Base-by-base conservation (phyloP, 2,797 vertebrate genomes). In the Artibeus lituratus region DNA sequence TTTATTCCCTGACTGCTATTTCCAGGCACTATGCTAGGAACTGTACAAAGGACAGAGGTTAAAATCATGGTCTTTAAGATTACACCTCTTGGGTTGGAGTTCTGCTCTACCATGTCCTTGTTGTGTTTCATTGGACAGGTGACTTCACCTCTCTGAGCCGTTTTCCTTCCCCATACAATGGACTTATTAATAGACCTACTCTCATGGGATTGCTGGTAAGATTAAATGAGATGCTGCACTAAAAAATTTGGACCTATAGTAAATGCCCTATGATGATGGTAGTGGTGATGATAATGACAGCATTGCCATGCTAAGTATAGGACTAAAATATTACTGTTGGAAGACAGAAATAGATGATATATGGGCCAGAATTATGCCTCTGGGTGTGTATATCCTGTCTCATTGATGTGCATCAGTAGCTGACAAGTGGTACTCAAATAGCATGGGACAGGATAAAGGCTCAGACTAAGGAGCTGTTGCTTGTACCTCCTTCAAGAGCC, bases 321-420 rank as follows among this genome's bases (percentile, higher is more conserved):
- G 80, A 95, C 94, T 10, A 91, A 96, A 94, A 82, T 81, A 90
- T 72, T 84, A 21, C 86, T n/a, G n/a, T 78, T n/a, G 35, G 47
- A 18, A 96, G 74, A 77, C 81, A 62, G n/a, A 90, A 42, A 49
- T 2, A 37, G 44, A 11, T 7, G 39, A 32, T 24, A 2, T 21
- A 4, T 12, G 59, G 32, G 42, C 82, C 90, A 37, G 29, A 24
- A 7, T 7, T 11, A 47, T 76, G n/a, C 87, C 73, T 84, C 90
- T 69, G 15, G 14, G 39, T 53, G 55, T 94, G 90, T 59, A 35
- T 35, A 67, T 85, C 49, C 51, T 94, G 67, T 95, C 24, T 67
- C 76, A 49, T 14, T 82, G 94, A 97, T 21, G 83, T 84, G 49
- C 93, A 87, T 91, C 77, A 10, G 26, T 51, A 16, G 84, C 82